phyloP scores from a whole-genome alignment of 2,888 invertebrate genomes.

The Sthenelais limicola region DNA sequence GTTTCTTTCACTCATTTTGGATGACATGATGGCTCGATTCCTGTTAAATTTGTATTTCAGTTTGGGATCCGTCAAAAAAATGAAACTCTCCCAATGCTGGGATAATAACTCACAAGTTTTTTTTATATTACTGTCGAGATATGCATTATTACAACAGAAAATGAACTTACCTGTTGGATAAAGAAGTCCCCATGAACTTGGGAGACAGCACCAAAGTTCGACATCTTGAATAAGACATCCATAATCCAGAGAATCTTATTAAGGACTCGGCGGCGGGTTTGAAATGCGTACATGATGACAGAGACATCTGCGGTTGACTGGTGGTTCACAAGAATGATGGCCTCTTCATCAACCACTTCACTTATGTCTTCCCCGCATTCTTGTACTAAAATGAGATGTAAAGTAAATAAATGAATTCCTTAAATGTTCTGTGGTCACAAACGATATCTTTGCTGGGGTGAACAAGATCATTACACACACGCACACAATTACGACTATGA shows the following conservation, averaged over 20 bases:
- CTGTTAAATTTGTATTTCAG: too few relatives aligned
- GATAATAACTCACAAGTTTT: too few relatives aligned
- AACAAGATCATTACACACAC: too few relatives aligned
- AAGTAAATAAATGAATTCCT: too few relatives aligned
- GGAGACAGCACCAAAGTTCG: constrained; percentile 95
- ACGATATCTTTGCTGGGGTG: too few relatives aligned
- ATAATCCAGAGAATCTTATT: constrained; percentile 85
- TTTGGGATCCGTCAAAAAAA: too few relatives aligned
- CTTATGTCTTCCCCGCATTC: constrained; percentile 91
- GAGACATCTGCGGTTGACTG: constrained; percentile 97
- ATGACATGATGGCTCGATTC: too few relatives aligned
- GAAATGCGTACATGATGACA: constrained; percentile 90
- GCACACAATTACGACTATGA: too few relatives aligned
- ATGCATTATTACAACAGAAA: background rate
- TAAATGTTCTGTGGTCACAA: too few relatives aligned
- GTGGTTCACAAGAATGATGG: constrained; percentile 92
- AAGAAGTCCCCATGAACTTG: constrained; percentile 94
- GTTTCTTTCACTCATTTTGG: too few relatives aligned
- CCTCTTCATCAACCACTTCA: constrained; percentile 79
- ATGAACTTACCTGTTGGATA: constrained; percentile 87
- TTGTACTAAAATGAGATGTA: constrained; percentile 63
- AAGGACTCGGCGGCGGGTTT: constrained; percentile 78
- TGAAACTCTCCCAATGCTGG: too few relatives aligned
- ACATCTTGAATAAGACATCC: constrained; percentile 94
- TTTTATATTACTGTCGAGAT: background rate